Conservation (phyloP, 2,113 vertebrate genomes). For the Ochotona curzoniae region DNA sequence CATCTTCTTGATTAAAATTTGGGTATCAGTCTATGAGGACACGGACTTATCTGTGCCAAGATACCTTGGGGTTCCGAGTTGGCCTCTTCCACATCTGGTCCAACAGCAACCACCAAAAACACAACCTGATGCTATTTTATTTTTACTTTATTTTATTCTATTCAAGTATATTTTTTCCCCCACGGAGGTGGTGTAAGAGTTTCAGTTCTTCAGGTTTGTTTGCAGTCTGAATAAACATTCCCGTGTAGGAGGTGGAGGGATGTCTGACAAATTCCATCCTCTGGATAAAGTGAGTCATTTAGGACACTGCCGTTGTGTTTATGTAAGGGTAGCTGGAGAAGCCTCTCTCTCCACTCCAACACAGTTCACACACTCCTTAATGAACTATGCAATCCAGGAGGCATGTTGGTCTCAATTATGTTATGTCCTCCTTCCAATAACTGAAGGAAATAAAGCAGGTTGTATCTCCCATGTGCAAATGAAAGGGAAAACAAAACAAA, state of each 20-base stretch:
- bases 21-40: slow-evolving; percentile 4
- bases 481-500: neutral
- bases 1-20: slow-evolving; percentile 33
- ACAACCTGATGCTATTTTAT: neutral
- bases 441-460: neutral
- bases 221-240: neutral
- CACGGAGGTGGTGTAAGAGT: neutral
- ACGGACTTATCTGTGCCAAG: neutral
- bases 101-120: neutral
- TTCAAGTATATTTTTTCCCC: neutral
- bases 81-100: neutral
- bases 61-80: neutral
- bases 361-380: neutral
- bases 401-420: neutral
- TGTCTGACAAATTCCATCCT: neutral
- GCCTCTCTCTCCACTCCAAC: neutral
- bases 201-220: neutral
- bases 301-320: neutral
- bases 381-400: neutral
- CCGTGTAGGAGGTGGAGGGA: neutral
- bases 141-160: neutral
- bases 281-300: neutral
- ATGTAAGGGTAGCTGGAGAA: neutral
- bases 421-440: neutral
- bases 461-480: neutral